Evolutionary conservation across 2,888 invertebrate species (phyloP).

Genomic region (Keiferia lycopersicella): DNA sequence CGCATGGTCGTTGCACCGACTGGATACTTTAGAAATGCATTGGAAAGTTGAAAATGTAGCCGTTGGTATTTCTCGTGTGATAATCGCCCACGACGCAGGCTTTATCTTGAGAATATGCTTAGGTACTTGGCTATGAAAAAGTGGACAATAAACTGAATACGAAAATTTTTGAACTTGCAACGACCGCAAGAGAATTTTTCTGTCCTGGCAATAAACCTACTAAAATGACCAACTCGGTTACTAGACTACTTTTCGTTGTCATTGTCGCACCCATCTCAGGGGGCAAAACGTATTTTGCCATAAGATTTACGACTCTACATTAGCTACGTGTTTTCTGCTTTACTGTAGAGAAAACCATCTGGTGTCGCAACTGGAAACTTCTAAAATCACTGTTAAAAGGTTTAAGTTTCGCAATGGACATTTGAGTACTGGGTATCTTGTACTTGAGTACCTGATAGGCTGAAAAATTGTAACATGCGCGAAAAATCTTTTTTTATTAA

Average conservation of each 20-base stretch:
- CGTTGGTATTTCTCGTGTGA: constrained; percentile 48
- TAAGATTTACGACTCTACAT: constrained; percentile 57
- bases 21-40: constrained; percentile 77
- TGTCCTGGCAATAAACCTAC: neutral
- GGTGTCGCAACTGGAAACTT: constrained; percentile 62
- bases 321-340: constrained; percentile 49
- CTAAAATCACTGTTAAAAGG: constrained; percentile 39
- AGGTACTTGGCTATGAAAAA: neutral
- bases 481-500: no score
- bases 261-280: constrained; percentile 64
- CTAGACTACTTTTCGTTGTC: neutral
- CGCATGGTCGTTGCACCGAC: constrained; percentile 77
- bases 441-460: no score
- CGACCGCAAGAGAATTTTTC: neutral
- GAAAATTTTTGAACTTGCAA: neutral
- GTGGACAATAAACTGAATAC: neutral
- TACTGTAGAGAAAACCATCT: constrained; percentile 62
- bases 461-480: no score
- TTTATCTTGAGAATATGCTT: neutral
- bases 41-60: constrained; percentile 76
- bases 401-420: constrained; percentile 53
- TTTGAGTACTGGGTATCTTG: no score
- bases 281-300: constrained; percentile 55
- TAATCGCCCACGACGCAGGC: neutral
- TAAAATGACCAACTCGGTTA: constrained; percentile 4